Conservation (phyloP, 2,888 invertebrate genomes). For the Rhyacophila evoluta region DNA sequence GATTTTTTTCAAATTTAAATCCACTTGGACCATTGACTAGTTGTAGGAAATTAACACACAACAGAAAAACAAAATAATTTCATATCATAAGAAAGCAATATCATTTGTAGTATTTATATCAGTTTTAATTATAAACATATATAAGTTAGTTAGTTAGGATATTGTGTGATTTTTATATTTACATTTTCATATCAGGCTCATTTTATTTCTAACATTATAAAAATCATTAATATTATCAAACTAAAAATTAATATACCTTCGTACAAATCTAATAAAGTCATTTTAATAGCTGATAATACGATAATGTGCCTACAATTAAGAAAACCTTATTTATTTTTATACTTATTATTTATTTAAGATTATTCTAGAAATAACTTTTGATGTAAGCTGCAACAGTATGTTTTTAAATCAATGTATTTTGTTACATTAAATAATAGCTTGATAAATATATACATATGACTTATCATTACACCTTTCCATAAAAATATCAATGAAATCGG, state of each 20-base stretch:
- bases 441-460: too few relatives aligned
- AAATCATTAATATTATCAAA: not conserved
- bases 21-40: constrained; percentile 14
- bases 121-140: not conserved
- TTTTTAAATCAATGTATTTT: not conserved
- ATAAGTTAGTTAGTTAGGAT: not conserved
- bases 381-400: too few relatives aligned
- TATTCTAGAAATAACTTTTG: not conserved
- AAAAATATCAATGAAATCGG: too few relatives aligned
- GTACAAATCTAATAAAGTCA: constrained; percentile 18
- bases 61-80: not conserved
- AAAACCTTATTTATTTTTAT: not conserved
- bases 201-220: not conserved
- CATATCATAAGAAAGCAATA: not conserved
- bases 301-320: not conserved
- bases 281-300: not conserved
- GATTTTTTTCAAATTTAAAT: not conserved
- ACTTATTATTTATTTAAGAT: not conserved
- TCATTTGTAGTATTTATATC: not conserved
- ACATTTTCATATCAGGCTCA: not conserved
- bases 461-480: too few relatives aligned
- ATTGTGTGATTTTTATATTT: not conserved
- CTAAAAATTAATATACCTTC: not conserved
- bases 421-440: not conserved
- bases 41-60: not conserved